phyloP scores from a whole-genome alignment of 1,140 invertebrate species.

The Dysdera silvatica region DNA sequence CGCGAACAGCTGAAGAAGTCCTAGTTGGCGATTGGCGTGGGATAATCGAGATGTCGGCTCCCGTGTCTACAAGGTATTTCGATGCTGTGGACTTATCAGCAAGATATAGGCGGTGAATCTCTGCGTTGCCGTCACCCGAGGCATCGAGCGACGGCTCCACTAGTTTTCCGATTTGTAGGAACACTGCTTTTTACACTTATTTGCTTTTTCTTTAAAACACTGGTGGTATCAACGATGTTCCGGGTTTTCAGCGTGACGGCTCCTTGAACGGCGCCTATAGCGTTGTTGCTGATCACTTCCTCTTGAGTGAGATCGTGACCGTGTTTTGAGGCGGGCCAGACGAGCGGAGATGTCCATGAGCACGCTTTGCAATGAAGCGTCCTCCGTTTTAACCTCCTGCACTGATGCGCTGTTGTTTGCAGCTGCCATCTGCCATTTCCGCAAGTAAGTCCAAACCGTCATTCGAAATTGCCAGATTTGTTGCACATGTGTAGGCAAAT shows the following conservation, averaged over 20 bases:
- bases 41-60: slow-evolving; percentile 22
- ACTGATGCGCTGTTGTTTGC: no score
- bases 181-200: slow-evolving; percentile 18
- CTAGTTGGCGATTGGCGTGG: not conserved
- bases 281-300: not conserved
- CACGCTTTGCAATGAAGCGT: no score
- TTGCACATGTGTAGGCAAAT: no score
- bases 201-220: slow-evolving; percentile 13
- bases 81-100: not conserved
- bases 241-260: slow-evolving; percentile 37
- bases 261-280: not conserved
- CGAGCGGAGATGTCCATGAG: no score
- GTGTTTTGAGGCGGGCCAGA: not conserved
- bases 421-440: no score
- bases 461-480: no score
- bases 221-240: slow-evolving; percentile 24
- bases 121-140: not conserved
- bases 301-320: not conserved
- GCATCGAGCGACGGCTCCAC: not conserved
- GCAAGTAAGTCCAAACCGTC: no score
- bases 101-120: slow-evolving; percentile 8
- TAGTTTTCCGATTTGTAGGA: slow-evolving; percentile 5
- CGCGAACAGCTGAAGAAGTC: slow-evolving; percentile 9
- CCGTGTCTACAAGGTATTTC: slow-evolving; percentile 27
- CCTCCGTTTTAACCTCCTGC: no score